These are phyloP conservation scores for Ephydatia muelleri DNA, from an alignment of 37 sponge, comb jelly and placozoan genomes.

Conservation along the genomic window DNA sequence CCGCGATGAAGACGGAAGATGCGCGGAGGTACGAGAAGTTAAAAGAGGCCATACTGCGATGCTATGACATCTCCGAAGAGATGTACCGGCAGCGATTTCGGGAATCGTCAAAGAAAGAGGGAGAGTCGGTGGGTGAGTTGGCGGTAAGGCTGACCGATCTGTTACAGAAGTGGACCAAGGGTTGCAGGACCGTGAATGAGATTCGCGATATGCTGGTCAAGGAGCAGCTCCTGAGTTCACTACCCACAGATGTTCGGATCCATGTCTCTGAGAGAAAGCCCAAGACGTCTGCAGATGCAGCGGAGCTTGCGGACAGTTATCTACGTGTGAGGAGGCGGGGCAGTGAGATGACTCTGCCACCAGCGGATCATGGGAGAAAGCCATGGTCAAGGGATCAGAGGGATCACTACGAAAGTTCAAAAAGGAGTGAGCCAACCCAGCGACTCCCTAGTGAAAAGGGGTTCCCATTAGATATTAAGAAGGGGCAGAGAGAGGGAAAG, in stretches of 20 bases:
- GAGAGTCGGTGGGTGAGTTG: conserved; percentile 35
- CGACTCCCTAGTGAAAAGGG: too few species aligned
- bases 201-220: conserved; percentile 20
- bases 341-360: neutral
- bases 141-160: conserved; percentile 21
- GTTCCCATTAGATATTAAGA: too few species aligned
- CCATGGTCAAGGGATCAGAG: neutral
- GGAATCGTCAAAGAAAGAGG: conserved; percentile 1
- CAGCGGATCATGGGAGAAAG: too few species aligned
- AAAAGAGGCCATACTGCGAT: conserved; percentile 28
- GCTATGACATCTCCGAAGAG: conserved; percentile 41
- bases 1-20: conserved; percentile 27
- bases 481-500: too few species aligned
- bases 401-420: neutral
- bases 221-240: conserved; percentile 35
- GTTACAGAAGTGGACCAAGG: conserved; percentile 24
- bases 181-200: conserved; percentile 8
- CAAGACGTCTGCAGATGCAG: conserved; percentile 17
- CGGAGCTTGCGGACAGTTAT: conserved; percentile 14
- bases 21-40: conserved; percentile 11
- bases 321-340: conserved; percentile 1
- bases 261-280: conserved; percentile 42
- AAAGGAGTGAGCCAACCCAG: too few species aligned
- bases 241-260: conserved; percentile 28
- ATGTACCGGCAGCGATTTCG: conserved; percentile 38